Evolutionary conservation across 2,888 invertebrate species (phyloP), one percentile per base, ranked within the genome.

Genomic region (Phania funesta): DNA sequence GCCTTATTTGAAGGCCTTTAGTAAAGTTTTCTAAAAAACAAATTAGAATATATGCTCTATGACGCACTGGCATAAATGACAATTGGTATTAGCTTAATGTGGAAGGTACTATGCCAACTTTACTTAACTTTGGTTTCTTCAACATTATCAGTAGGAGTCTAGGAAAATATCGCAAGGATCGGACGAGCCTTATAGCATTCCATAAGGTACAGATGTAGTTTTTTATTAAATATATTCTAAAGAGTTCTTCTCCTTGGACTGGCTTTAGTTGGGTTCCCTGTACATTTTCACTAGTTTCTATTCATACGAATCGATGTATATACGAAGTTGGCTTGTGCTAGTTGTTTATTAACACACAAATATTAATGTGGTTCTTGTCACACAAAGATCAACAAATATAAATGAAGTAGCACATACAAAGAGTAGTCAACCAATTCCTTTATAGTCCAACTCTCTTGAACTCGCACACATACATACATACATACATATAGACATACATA

Each of bases 321-420:
- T 7, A 38, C 41, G 9, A 54, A 20, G 8, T 18, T 41, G 6
- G 6, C 26, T 41, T 11, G 8, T 11, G 8, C 7, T 11, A 26
- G 13, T n/a, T 52, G 67, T 38, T 52, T 26, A 67, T 52, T 11
- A 54, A 35, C 65, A 38, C 9, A 54, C 65, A 80, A 80, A 76
- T 71, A 67, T 71, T 60, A 80, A 76, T 70, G 73, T 50, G 35
- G 62, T 65, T 74, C 77, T 52, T 74, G 68, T 70, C 64, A 68
- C 26, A 74, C 56, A 74, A 77, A 68, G 62, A 62, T 68, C 62
- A 74, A 35, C 68, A 81, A 67, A 65, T 54, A 62, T 1, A 5
- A 7, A 2, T 4, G 9, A 52, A 71, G 1, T 5, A 7, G 16
- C 16, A 44, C 16, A n/a, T 3, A 26, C 26, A 1, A 8, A 6